phyloP scores from a whole-genome alignment of 2,113 vertebrate species.

The Miniopterus natalensis region DNA sequence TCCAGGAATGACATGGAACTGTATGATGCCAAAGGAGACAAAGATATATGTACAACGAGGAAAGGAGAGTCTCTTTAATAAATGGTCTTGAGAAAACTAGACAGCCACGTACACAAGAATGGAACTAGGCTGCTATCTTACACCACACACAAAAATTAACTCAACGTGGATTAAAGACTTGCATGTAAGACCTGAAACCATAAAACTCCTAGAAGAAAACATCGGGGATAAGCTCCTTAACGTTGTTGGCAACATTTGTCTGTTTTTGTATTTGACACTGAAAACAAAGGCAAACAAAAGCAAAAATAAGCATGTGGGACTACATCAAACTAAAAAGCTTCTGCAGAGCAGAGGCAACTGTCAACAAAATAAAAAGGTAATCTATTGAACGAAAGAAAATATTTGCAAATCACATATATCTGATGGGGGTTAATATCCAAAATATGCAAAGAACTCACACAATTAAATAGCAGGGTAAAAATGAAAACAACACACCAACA shows the following conservation, averaged over 20 bases:
- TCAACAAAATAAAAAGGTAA: not conserved
- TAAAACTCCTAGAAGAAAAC: not conserved
- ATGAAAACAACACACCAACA: not conserved
- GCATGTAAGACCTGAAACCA: not conserved
- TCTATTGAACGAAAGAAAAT: not conserved
- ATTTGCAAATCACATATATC: not conserved
- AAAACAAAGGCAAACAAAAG: not conserved
- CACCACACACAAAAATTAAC: not conserved
- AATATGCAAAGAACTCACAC: not conserved
- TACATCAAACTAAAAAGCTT: not conserved
- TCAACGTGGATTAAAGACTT: not conserved
- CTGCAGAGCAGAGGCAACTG: not conserved
- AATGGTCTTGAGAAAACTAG: not conserved
- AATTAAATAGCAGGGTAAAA: not conserved
- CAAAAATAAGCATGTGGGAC: not conserved
- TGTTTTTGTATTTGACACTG: not conserved
- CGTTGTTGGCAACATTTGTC: not conserved
- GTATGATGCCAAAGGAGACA: not conserved
- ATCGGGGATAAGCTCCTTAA: not conserved
- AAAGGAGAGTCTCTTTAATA: not conserved
- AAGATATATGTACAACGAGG: not conserved
- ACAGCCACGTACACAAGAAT: not conserved
- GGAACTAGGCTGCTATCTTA: not conserved
- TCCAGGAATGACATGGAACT: conserved; percentile 11
- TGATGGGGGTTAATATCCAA: not conserved